Evolutionary conservation across 2,888 invertebrate genomes (phyloP), one percentile per base, ranked within the genome.

Genomic region (Sinopyrophorus schimmeli): DNA sequence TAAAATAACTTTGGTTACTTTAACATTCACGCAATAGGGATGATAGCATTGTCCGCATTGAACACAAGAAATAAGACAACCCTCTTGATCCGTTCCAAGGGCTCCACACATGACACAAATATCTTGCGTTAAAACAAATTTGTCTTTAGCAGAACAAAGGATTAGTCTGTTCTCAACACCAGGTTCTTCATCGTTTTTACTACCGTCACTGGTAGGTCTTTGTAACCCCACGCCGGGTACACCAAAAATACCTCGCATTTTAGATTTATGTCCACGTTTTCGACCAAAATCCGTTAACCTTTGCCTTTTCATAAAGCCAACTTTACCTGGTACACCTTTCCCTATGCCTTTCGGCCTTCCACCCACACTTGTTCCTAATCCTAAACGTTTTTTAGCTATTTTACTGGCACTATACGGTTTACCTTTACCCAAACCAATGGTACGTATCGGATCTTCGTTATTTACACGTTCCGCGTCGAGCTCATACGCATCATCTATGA

Each of bases 21-120:
- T 95, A 32, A 98, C 89, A 68, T 88, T 92, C 26, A 93, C 95
- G 74, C 99, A 99, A 71, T 96, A 99, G 0, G 98, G 95, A 77
- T 99, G 99, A 74, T 98, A 99, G 63, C 96, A 96, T 75, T 99
- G 99, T 0, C 98, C 99, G 75, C 99, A 99, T 74, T 99, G 98
- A 7, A 94, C 89, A 73, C 99, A 99, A 1, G 92, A 84, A 59
- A 99, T 93, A 59, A 99, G 81, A 63, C 91, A 89, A 5, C 95
- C 93, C 72, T 99, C 99, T 50, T 92, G 89, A 64, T 93, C 96
- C 11, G 88, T 87, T 1, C 99, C 99, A 58, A 97, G 83, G 3
- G 96, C 92, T 11, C 99, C 99, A 72, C 99, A 99, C 87, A 95
- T 94, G 16, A 98, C 92, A 72, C 99, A 99, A 60, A 99, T 82